phyloP scores from a whole-genome alignment of 2,113 vertebrate genomes.

The Andinoacara biseriatus region DNA sequence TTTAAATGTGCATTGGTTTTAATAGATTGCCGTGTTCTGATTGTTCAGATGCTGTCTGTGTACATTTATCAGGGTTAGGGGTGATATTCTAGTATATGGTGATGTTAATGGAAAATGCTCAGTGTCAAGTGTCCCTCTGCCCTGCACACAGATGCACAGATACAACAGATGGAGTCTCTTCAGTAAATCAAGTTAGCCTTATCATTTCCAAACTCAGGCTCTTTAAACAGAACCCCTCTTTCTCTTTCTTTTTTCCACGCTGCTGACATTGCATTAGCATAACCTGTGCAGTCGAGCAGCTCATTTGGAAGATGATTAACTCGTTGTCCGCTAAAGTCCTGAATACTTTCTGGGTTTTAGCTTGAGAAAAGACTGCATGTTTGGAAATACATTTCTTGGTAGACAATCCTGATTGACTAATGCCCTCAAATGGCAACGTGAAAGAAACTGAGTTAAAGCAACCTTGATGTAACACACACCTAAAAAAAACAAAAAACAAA shows the following conservation, averaged over 20 bases:
- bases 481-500: no score
- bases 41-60: not conserved
- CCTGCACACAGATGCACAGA: not conserved
- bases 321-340: not conserved
- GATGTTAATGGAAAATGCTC: constrained; percentile 1
- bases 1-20: not conserved
- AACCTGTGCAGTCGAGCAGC: not conserved
- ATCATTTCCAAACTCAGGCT: not conserved
- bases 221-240: not conserved
- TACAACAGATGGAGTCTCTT: not conserved
- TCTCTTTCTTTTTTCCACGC: not conserved
- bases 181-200: not conserved
- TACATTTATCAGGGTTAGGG: not conserved
- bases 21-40: not conserved
- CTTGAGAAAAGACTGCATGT: not conserved
- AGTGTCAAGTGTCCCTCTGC: not conserved
- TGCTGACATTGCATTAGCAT: not conserved
- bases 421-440: not conserved
- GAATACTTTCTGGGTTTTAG: not conserved
- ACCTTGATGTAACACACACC: not conserved
- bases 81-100: not conserved
- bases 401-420: not conserved
- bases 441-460: not conserved
- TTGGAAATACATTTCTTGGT: not conserved
- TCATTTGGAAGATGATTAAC: constrained; percentile 5